Evolutionary conservation across 2,797 vertebrate species (phyloP), one percentile per base, ranked within the genome.

Genomic region (Anguilla anguilla): DNA sequence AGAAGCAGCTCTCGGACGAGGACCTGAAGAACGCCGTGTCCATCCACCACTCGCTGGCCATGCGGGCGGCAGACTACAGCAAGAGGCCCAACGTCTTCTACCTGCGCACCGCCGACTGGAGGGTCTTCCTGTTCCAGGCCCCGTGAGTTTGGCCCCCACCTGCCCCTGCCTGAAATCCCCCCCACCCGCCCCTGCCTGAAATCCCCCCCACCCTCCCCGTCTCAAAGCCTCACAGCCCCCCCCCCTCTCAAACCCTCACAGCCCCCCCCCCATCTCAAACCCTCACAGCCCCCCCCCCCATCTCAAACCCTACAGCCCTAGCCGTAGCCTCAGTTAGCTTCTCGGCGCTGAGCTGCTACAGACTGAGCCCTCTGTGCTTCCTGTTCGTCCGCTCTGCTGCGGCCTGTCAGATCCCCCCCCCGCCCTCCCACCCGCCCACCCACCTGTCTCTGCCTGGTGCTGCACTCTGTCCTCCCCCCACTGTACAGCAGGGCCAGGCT

Each of bases 61-160:
- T 98, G 0, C 96, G 97, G 3, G 98, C 98, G 0, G 97, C 96
- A 0, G 98, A 99, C 93, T 99, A 99, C 94, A 97, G 96, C 96
- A 99, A 99, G 94, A 95, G 98, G 82, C 97, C 98, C 57, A 97
- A 99, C 0, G 98, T 99, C 61, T 99, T 99, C 97, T 99, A 99
- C 95, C 96, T 99, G 94, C 96, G 98, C 93, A 99, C 98, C 0
- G 98, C 98, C 0, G 98, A 99, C 96, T 99, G 98, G 98, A 97
- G 98, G 69, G 97, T 99, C 89, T 99, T 99, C 94, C 97, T 99
- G 86, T 97, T 99, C 92, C 98, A 99, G 95, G 98, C 98, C 2
- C 96, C 96, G 98, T 99, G 94, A 97, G 98, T 96, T 51, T 55
- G 84, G 13, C 5, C 6, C 39, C n/a, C 61, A 28, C 7, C 22